Conservation (phyloP, 2,797 vertebrate species). For the Pseudomugil gertrudae region DNA sequence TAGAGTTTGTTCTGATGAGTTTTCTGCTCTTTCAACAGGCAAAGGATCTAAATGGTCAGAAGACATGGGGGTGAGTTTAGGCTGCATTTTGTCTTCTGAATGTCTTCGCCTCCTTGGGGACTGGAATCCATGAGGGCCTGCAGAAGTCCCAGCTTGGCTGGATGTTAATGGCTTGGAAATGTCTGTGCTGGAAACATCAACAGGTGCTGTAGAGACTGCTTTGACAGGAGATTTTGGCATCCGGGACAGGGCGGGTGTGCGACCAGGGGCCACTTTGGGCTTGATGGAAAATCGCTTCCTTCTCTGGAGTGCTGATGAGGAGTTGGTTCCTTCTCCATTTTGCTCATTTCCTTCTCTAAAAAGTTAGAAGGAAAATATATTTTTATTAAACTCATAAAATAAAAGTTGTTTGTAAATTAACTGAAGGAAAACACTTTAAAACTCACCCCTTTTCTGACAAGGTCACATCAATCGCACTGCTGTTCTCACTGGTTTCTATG, state of each 20-base stretch:
- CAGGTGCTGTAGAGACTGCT: slow-evolving; percentile 40
- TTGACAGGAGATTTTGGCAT: slow-evolving; percentile 73
- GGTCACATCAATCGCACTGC: slow-evolving; percentile 17
- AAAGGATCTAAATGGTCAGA: slow-evolving; percentile 13
- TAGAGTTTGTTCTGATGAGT: slow-evolving; percentile 11
- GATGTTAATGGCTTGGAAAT: slow-evolving; percentile 52
- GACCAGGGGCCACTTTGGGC: slow-evolving; percentile 81
- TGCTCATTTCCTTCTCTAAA: slow-evolving; percentile 76
- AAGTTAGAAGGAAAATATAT: not conserved
- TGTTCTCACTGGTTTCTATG: slow-evolving; percentile 24
- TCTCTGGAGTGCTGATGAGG: slow-evolving; percentile 82
- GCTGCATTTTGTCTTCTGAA: slow-evolving; percentile 65
- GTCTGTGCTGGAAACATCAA: slow-evolving; percentile 33
- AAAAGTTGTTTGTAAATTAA: not conserved
- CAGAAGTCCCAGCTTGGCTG: slow-evolving; percentile 33
- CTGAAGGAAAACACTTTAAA: not conserved
- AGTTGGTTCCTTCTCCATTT: slow-evolving; percentile 63
- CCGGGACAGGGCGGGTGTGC: slow-evolving; percentile 56
- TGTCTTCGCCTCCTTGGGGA: slow-evolving; percentile 58
- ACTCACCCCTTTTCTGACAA: slow-evolving; percentile 62
- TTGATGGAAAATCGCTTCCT: slow-evolving; percentile 90
- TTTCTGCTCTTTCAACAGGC: slow-evolving; percentile 2
- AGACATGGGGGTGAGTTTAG: slow-evolving; percentile 43
- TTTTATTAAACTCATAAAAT: not conserved
- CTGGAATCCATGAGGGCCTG: slow-evolving; percentile 56